These are phyloP conservation scores for Crypturellus undulatus DNA, from an alignment of 2,113 vertebrate species.

Conservation along the genomic window DNA sequence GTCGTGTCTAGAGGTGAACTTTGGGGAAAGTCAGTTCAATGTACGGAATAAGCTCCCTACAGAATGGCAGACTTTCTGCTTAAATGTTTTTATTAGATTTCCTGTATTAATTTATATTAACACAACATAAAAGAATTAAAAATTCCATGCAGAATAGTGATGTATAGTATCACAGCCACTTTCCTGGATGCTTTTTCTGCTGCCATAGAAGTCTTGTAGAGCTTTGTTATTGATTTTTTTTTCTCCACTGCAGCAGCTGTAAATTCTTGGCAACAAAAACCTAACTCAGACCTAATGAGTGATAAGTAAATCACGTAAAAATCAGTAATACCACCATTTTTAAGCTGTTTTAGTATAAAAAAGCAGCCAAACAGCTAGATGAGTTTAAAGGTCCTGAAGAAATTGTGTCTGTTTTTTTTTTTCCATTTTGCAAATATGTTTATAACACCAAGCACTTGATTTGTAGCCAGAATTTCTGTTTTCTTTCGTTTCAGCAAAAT, in stretches of 20 bases:
- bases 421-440: background rate
- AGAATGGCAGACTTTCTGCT: background rate
- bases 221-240: background rate
- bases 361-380: background rate
- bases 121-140: background rate
- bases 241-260: background rate
- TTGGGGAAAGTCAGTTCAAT: background rate
- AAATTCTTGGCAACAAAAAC: background rate
- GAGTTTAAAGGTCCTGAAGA: background rate
- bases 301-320: background rate
- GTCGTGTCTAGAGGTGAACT: background rate
- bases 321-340: background rate
- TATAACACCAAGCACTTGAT: accelerated
- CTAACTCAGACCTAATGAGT: background rate
- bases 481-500: background rate
- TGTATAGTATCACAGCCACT: background rate
- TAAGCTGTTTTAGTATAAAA: background rate
- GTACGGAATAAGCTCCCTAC: background rate
- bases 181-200: background rate
- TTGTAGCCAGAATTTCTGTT: background rate
- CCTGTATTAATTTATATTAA: background rate
- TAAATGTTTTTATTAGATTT: background rate
- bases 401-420: background rate
- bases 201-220: background rate
- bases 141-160: background rate